Evolutionary conservation across 1,140 invertebrate species (phyloP).

Genomic region (Mya arenaria): DNA sequence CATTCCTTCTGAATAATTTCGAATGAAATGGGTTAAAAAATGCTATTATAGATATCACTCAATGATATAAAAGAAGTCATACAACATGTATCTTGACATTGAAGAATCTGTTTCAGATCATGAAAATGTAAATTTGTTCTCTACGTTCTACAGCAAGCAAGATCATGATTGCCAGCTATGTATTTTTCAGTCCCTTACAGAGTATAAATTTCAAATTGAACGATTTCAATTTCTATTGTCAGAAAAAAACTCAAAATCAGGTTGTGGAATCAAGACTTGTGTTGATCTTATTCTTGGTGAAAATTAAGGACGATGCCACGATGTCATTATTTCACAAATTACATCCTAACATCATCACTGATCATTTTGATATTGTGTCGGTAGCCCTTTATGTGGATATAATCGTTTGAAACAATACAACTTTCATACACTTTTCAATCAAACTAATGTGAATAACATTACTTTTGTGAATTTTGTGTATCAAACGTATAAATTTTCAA

Average conservation of each 20-base stretch:
- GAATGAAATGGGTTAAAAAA: no score
- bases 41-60: no score
- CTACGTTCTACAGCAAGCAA: background rate
- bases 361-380: slow-evolving; percentile 6
- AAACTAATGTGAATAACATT: background rate
- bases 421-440: background rate
- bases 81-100: no score
- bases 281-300: background rate
- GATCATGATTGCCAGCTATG: background rate
- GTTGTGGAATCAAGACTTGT: background rate
- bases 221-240: background rate
- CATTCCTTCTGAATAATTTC: no score
- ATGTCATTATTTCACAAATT: background rate
- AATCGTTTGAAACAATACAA: background rate
- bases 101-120: no score
- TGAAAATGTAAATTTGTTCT: background rate
- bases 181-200: background rate
- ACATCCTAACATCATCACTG: background rate
- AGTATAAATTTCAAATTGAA: background rate
- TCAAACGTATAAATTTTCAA: background rate
- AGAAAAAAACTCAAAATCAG: background rate
- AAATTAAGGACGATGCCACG: background rate
- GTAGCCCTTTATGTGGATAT: background rate
- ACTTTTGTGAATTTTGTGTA: background rate
- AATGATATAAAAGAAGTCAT: no score